These are phyloP conservation scores for Lepilemur septentrionalis DNA, from an alignment of 2,797 vertebrate genomes.

Conservation along the genomic window DNA sequence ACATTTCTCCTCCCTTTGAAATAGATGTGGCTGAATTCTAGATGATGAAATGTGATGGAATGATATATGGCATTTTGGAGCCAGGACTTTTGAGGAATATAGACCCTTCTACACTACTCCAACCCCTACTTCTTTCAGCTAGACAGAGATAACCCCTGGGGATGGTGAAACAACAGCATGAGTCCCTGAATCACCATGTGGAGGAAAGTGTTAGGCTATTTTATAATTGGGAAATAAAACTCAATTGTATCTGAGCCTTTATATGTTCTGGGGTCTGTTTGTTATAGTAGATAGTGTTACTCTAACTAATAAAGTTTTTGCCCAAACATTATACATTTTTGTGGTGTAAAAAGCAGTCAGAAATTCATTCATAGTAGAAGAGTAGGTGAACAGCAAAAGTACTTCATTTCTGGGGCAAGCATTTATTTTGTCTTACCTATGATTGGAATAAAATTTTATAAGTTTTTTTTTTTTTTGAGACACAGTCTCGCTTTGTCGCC, in stretches of 20 bases:
- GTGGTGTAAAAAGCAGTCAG: neutral
- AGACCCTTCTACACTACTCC: neutral
- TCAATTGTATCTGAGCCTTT: neutral
- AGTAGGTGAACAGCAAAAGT: neutral
- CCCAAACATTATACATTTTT: constrained; percentile 21
- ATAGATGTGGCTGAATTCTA: constrained; percentile 10
- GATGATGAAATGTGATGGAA: neutral
- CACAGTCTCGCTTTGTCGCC: too few relatives aligned
- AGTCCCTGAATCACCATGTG: neutral
- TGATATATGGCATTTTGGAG: neutral
- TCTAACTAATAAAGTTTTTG: neutral
- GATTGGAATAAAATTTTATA: neutral
- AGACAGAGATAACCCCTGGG: neutral
- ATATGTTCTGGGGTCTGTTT: neutral
- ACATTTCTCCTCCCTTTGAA: neutral
- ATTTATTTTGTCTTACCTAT: neutral
- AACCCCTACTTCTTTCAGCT: neutral
- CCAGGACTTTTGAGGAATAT: neutral
- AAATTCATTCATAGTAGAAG: neutral
- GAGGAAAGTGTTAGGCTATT: neutral
- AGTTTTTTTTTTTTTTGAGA: neutral
- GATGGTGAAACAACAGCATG: neutral
- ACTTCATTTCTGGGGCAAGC: neutral
- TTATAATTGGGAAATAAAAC: neutral
- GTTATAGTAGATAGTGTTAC: neutral